Evolutionary conservation across 2,113 vertebrate species (phyloP).

Genomic region (Cheilinus undulatus): DNA sequence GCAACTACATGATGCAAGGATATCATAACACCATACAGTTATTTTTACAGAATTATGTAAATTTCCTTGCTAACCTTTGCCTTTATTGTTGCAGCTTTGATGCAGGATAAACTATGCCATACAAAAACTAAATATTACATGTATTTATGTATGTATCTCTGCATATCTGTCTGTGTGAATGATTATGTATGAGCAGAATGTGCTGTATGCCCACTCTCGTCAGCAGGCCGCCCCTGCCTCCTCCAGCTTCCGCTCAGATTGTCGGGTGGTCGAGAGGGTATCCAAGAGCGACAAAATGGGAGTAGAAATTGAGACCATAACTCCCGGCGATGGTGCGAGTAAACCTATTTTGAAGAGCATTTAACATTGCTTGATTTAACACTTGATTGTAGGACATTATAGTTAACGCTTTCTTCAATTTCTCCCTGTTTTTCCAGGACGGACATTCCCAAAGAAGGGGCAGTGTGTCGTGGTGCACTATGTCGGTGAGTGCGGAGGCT

Average conservation of each 20-base stretch:
- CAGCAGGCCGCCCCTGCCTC: constrained; percentile 48
- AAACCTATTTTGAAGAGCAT: accelerated
- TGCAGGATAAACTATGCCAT: no score
- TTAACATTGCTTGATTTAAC: accelerated
- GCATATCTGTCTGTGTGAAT: no score
- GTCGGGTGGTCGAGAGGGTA: constrained; percentile 40
- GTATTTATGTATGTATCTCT: no score
- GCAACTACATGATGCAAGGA: no score
- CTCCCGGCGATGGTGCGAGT: constrained; percentile 88
- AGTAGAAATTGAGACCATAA: constrained; percentile 90
- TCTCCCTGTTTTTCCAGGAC: constrained; percentile 78
- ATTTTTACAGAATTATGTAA: no score
- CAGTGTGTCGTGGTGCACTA: constrained; percentile 94
- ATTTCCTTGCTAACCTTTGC: no score
- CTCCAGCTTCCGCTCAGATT: constrained; percentile 48
- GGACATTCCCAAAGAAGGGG: constrained; percentile 92
- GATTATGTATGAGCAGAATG: no score
- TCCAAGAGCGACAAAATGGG: constrained; percentile 84
- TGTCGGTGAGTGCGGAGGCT: constrained; percentile 86
- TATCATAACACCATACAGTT: no score
- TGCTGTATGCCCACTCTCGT: constrained; percentile 19
- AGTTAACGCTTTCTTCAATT: not conserved
- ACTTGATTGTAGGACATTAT: not conserved
- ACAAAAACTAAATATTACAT: no score
- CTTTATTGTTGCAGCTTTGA: no score